These are phyloP conservation scores for Xerus inauris DNA, from an alignment of 2,113 vertebrate species.

Conservation along the genomic window DNA sequence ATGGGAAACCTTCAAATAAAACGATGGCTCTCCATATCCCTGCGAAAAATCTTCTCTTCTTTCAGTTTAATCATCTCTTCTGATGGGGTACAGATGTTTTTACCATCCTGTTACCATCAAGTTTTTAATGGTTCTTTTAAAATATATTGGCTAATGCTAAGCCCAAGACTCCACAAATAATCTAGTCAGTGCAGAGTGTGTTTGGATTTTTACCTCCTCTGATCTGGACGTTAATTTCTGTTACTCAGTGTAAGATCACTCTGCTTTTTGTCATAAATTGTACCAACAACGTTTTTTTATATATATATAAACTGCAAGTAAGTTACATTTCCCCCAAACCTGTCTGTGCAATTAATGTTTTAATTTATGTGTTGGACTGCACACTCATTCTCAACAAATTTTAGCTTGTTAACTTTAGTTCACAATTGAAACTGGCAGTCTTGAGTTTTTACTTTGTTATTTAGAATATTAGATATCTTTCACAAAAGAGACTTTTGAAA, in stretches of 20 bases:
- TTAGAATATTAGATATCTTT: conserved; percentile 42
- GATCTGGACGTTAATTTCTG: neutral
- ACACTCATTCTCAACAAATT: conserved; percentile 36
- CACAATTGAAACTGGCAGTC: conserved; percentile 25
- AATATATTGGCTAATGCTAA: neutral
- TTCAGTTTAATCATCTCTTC: neutral
- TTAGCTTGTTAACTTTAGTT: conserved; percentile 39
- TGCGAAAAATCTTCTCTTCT: neutral
- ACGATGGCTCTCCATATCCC: neutral
- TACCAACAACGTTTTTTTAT: neutral
- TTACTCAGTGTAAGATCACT: neutral
- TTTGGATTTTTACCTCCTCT: conserved; percentile 29
- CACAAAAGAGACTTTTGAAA: conserved; percentile 27
- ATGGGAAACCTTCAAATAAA: neutral
- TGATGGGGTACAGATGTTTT: neutral
- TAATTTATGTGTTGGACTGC: conserved; percentile 19
- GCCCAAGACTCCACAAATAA: neutral
- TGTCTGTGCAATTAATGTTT: neutral
- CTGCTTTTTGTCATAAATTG: neutral
- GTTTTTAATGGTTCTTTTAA: conserved; percentile 25
- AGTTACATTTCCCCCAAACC: conserved; percentile 11
- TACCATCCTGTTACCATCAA: neutral
- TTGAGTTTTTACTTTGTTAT: conserved; percentile 63
- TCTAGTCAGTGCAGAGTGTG: neutral
- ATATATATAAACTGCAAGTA: neutral